Evolutionary conservation across 2,797 vertebrate genomes (phyloP), one percentile per base, ranked within the genome.

Genomic region (Cephalopachus bancanus): DNA sequence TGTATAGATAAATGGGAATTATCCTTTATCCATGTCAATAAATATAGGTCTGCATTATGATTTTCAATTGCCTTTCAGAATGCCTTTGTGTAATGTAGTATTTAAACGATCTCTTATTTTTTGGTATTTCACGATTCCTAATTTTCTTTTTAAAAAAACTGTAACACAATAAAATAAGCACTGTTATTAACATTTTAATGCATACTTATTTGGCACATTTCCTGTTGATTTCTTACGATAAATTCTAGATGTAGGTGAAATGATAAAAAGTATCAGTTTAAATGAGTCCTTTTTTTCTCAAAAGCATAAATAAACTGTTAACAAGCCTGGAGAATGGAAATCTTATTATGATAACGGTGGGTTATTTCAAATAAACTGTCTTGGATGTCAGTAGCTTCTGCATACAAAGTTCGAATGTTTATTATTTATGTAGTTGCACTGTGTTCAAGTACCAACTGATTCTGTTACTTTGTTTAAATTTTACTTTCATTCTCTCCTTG

Each of bases 241-340:
- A 83, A 84, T 89, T 96, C 26, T 95, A 83, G 20, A 95, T 44
- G 26, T 81, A 92, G 24, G 7, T 83, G 74, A 89, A 53, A 78
- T 76, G 19, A 17, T 79, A 96, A 81, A 15, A 71, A 4, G 3
- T 83, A 71, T 53, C 60, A 76, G 59, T 87, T 95, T 86, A 94
- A 74, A 59, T 94, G 85, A 28, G 28, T 57, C 44, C 20, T 86
- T 95, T 65, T 44, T 22, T 28, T 14, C 89, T 71, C 33, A 71
- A 85, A 11, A 51, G 85, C 22, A 15, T 94, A 88, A 65, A 76
- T 75, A 94, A 92, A 94, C 1, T n/a, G 15, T 5, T 72, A 69
- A 89, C 6, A 71, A 9, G 22, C 16, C 20, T 92, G 22, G 28
- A 71, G 49, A 93, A 26, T 59, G 83, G 67, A 85, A 20, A 87